phyloP scores from a whole-genome alignment of 2,797 vertebrate genomes.

The Acipenser transmontanus region DNA sequence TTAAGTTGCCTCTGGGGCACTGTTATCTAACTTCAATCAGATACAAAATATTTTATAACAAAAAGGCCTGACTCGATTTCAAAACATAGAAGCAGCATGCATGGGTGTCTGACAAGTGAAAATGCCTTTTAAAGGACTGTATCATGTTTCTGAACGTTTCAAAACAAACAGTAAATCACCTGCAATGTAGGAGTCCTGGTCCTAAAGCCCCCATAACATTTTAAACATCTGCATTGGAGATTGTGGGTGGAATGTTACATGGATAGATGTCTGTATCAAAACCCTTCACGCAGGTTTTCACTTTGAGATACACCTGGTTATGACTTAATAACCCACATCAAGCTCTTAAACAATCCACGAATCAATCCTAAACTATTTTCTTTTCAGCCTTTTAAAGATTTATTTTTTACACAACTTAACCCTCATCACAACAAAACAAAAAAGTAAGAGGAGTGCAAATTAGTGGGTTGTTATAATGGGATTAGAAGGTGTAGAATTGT shows the following conservation, averaged over 20 bases:
- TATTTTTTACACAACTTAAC: too few species aligned
- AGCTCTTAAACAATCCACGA: too few species aligned
- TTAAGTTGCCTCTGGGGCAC: neutral
- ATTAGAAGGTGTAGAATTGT: too few species aligned
- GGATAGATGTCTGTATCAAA: neutral
- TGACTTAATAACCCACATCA: too few species aligned
- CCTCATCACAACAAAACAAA: too few species aligned
- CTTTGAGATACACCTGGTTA: too few species aligned
- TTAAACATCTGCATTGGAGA: neutral
- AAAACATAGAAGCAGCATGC: constrained; percentile 1
- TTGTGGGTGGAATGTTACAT: neutral
- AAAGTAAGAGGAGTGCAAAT: too few species aligned
- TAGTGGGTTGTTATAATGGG: too few species aligned
- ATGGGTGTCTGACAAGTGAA: neutral
- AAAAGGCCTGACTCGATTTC: constrained; percentile 7
- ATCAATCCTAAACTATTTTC: too few species aligned
- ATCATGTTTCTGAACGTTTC: neutral
- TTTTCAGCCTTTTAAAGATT: too few species aligned
- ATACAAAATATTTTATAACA: constrained; percentile 3
- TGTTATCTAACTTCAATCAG: neutral
- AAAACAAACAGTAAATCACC: neutral
- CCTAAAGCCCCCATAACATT: neutral
- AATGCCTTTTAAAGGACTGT: neutral
- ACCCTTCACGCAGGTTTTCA: too few species aligned
- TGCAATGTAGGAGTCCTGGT: neutral